phyloP scores from a whole-genome alignment of 2,888 invertebrate species.

The Erebia palarica region DNA sequence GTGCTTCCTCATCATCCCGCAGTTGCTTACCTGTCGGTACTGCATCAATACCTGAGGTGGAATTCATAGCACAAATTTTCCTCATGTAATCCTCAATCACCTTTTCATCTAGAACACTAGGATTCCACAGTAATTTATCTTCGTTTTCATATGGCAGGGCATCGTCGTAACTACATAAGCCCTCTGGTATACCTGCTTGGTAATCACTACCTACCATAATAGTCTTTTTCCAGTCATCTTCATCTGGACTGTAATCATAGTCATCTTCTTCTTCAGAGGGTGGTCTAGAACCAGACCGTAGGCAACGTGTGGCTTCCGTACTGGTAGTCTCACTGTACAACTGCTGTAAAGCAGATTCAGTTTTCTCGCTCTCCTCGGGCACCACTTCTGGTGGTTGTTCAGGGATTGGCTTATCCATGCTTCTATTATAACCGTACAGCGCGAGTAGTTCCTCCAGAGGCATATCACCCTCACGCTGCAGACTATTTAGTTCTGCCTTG shows the following conservation, averaged over 20 bases:
- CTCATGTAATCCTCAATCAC: constrained; percentile 91
- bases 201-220: constrained; percentile 98
- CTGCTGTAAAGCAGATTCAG: constrained; percentile 77
- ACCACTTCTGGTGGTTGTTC: constrained; percentile 63
- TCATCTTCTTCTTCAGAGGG: constrained; percentile 93
- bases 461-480: constrained; percentile 97
- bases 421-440: constrained; percentile 89
- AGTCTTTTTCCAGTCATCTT: constrained; percentile 95
- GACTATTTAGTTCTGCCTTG: constrained; percentile 92
- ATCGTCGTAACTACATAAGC: constrained; percentile 95
- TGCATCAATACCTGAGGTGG: constrained; percentile 71
- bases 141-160: constrained; percentile 97
- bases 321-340: constrained; percentile 68
- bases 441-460: constrained; percentile 96
- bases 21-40: constrained; percentile 89
- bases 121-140: constrained; percentile 97
- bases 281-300: constrained; percentile 86
- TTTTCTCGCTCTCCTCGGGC: constrained; percentile 68
- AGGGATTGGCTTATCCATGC: constrained; percentile 67
- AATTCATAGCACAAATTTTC: constrained; percentile 80
- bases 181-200: constrained; percentile 96
- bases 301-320: constrained; percentile 72
- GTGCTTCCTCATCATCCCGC: constrained; percentile 94
- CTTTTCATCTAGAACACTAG: constrained; percentile 86
- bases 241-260: constrained; percentile 91